Conservation (phyloP, 2,888 invertebrate species). For the Dione juno region DNA sequence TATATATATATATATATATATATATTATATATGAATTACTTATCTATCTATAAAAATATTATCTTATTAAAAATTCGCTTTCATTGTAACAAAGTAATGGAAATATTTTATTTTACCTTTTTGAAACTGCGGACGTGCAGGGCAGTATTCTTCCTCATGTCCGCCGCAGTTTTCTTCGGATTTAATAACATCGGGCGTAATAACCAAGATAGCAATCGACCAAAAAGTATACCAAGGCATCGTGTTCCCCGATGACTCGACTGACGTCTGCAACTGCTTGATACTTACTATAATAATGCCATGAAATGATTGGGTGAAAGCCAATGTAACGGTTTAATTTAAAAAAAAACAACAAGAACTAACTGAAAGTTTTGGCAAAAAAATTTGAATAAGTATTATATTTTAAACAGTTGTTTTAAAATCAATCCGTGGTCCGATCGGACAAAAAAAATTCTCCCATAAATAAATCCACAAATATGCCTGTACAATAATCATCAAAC, state of each 20-base stretch:
- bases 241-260: slow-evolving; percentile 17
- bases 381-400: not conserved
- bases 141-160: slow-evolving; percentile 25
- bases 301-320: slow-evolving; percentile 58
- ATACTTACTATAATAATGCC: slow-evolving; percentile 48
- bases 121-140: not conserved
- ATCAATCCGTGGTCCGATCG: too few relatives aligned
- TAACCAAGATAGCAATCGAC: slow-evolving; percentile 5
- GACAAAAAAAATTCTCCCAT: too few relatives aligned
- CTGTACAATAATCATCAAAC: too few relatives aligned
- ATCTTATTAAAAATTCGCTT: slow-evolving; percentile 16
- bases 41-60: too few relatives aligned
- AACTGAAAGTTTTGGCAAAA: slow-evolving; percentile 9
- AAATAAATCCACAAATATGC: too few relatives aligned
- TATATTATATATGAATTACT: too few relatives aligned
- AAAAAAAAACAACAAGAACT: not conserved
- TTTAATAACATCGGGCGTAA: slow-evolving; percentile 3
- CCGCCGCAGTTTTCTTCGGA: slow-evolving; percentile 15
- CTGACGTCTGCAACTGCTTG: slow-evolving; percentile 41
- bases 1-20: too few relatives aligned
- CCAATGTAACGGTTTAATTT: slow-evolving; percentile 51
- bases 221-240: slow-evolving; percentile 20
- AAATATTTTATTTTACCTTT: slow-evolving; percentile 6
- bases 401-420: too few relatives aligned
- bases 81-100: not conserved